Evolutionary conservation across 2,888 invertebrate species (phyloP).

Genomic region (Tiliacea aurago): DNA sequence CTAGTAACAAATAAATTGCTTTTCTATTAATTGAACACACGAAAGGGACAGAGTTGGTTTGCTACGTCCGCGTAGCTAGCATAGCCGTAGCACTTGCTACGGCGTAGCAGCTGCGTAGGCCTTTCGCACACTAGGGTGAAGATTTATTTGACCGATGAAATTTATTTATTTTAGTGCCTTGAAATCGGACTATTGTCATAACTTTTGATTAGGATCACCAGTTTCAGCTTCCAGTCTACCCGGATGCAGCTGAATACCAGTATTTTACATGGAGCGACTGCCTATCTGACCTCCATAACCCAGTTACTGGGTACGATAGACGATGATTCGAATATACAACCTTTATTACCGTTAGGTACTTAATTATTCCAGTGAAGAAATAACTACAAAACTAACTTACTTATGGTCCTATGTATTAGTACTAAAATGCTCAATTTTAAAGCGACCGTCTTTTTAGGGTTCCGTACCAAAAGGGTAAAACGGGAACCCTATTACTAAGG

Average conservation of each 20-base stretch:
- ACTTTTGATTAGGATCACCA: too few species aligned
- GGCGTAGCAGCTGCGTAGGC: slow-evolving; percentile 31
- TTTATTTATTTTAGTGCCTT: neutral
- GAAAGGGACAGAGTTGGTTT: neutral
- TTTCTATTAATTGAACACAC: neutral
- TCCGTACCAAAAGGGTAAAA: too few species aligned
- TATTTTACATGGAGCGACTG: too few species aligned
- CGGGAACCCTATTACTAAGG: too few species aligned
- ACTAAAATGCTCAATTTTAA: slow-evolving; percentile 1
- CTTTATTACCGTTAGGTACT: neutral
- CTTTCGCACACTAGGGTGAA: neutral
- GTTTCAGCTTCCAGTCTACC: too few species aligned
- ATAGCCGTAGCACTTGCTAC: slow-evolving; percentile 14
- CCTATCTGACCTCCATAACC: too few species aligned
- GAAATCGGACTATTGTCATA: neutral
- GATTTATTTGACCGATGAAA: neutral
- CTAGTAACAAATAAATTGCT: neutral
- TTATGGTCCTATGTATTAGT: neutral
- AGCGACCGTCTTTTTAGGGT: neutral
- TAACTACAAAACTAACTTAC: neutral
- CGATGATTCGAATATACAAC: too few species aligned
- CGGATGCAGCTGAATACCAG: too few species aligned
- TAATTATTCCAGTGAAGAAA: neutral
- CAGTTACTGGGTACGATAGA: too few species aligned
- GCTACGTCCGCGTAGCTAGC: neutral